Base-by-base conservation (phyloP, 1,140 invertebrate species). In the Pachypeltis micranthus region DNA sequence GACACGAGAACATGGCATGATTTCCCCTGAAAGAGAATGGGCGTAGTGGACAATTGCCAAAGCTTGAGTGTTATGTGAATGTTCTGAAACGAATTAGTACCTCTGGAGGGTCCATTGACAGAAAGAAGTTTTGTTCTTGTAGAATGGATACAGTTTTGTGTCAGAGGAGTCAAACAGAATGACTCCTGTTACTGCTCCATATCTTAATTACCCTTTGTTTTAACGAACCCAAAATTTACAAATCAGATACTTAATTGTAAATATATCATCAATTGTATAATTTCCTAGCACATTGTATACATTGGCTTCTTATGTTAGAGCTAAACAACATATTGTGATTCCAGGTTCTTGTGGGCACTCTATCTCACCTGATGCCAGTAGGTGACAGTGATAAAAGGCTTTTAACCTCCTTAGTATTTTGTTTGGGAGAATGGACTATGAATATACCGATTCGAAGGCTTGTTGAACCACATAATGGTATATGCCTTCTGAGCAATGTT, bases 341-440 rank as follows among this genome's bases (percentile, higher is more conserved):
- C n/a, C 68, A 84, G 82, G 77, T 79, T 70, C 70, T 86, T 65
- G 78, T 79, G 14, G 75, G 80, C 67, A 80, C 81, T 66, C 70
- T 85, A n/a, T 75, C 78, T 28, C 75, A 74, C 65, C 76, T 79
- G 69, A 77, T 79, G 58, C 75, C 76, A 21, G 70, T 72, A 0
- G 75, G 80, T 65, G 79, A 86, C 74, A 74, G 81, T 63, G 78
- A 87, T 73, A 81, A 88, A 77, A 63, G 69, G 39, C 60, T 71
- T 26, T 51, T 70, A n/a, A 86, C 91, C 21, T 87, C 90, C 0
- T 80, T 96, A 69, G 81, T 96, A 67, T 85, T 96, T 62, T 93
- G 91, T 72, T 76, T 97, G 29, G 90, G 90, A 0, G 93, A 97
- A 77, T 96, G 93, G 86, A 94, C 92, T 61, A 91, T 96, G 83